A percentile compares a stretch with the other conserved stretches of the same genome.
These are phyloP conservation scores for Chamaetylas fuelleborni DNA, from an alignment of 2,113 vertebrate species.

Conservation along the genomic window DNA sequence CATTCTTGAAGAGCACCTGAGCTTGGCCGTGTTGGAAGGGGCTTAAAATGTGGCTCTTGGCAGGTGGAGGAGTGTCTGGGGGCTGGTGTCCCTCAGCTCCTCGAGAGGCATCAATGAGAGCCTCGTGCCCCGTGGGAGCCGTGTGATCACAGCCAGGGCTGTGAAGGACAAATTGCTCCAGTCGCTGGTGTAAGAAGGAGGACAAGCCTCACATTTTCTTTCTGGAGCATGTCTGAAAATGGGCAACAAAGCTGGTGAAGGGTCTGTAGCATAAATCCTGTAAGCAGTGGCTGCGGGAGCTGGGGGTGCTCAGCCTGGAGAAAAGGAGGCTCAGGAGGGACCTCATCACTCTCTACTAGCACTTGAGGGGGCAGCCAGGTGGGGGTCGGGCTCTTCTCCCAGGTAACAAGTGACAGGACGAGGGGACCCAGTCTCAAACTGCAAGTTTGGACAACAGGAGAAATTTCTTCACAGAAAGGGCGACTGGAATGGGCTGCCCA, in stretches of 20 bases:
- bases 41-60: not conserved
- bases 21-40: not conserved
- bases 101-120: rapidly evolving
- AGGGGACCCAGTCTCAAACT: not conserved
- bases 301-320: not conserved
- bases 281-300: not conserved
- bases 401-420: rapidly evolving
- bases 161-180: not conserved
- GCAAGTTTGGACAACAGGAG: not conserved
- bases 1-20: not conserved
- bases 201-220: not conserved
- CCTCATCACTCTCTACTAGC: rapidly evolving
- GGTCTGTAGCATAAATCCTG: not conserved
- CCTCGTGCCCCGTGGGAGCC: rapidly evolving
- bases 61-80: not conserved
- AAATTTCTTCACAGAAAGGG: not conserved
- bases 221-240: not conserved
- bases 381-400: rapidly evolving
- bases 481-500: not conserved
- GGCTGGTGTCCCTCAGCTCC: not conserved
- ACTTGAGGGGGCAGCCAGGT: rapidly evolving
- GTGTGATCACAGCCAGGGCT: not conserved
- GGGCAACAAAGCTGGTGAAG: not conserved
- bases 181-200: not conserved
- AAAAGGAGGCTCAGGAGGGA: not conserved